Conservation (phyloP, 1,140 invertebrate species). For the Lutraria rhynchaena region DNA sequence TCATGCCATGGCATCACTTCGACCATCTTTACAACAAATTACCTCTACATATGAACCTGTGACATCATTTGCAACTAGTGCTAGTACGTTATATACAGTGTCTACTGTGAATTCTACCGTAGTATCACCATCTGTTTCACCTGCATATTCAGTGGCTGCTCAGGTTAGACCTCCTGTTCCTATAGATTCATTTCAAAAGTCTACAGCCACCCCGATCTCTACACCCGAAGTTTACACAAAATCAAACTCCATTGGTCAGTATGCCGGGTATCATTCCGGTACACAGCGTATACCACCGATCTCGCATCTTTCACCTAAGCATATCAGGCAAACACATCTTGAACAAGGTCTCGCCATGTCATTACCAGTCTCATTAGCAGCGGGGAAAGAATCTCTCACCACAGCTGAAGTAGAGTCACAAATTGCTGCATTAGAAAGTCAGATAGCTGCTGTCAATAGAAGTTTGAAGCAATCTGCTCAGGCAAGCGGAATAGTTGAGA, state of each 20-base stretch:
- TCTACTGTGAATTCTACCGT: constrained; percentile 51
- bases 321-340: constrained; percentile 50
- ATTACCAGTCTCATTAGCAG: constrained; percentile 45
- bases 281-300: constrained; percentile 47
- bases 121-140: constrained; percentile 48
- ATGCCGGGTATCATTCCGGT: constrained; percentile 25
- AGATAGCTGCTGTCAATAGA: constrained; percentile 54
- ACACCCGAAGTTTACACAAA: constrained; percentile 45
- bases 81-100: constrained; percentile 43
- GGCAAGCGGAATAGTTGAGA: constrained; percentile 22
- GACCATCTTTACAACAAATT: constrained; percentile 48
- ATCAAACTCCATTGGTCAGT: constrained; percentile 16
- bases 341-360: constrained; percentile 50
- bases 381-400: constrained; percentile 53
- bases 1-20: constrained; percentile 41
- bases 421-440: constrained; percentile 48
- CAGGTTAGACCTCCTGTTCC: constrained; percentile 16
- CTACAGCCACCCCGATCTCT: constrained; percentile 15
- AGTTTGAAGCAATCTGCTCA: constrained; percentile 43
- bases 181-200: constrained; percentile 49
- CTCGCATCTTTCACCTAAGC: constrained; percentile 56
- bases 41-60: constrained; percentile 48
- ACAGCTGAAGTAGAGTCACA: constrained; percentile 54
- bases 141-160: constrained; percentile 24
- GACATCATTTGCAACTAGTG: constrained; percentile 35